Percentiles rank a stretch among this genome's conserved stretches.
Evolutionary conservation across 2,797 vertebrate genomes (phyloP).

Genomic region (Lacerta viridis): DNA sequence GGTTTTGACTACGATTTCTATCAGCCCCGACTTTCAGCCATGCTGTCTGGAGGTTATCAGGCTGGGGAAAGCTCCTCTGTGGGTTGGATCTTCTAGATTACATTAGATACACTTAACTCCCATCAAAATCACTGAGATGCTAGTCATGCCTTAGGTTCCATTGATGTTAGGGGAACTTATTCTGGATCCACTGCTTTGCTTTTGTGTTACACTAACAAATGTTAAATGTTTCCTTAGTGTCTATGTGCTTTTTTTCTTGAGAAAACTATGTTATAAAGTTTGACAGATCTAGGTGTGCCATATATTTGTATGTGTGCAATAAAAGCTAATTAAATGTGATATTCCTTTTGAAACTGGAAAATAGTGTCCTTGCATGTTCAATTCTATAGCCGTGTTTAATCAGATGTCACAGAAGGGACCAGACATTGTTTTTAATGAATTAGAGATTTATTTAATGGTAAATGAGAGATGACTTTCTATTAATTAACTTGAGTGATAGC

Average conservation of each 20-base stretch:
- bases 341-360: neutral
- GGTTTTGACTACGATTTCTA: too few species aligned
- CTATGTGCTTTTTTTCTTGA: conserved; percentile 20
- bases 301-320: conserved; percentile 61
- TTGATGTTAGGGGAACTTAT: neutral
- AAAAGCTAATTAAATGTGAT: conserved; percentile 49
- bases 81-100: too few species aligned
- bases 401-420: conserved; percentile 4
- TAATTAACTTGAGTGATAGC: neutral
- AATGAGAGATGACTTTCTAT: neutral
- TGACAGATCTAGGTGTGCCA: conserved; percentile 51
- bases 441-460: neutral
- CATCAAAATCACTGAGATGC: neutral
- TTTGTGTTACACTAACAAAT: conserved; percentile 31
- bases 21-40: too few species aligned
- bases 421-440: conserved; percentile 19
- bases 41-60: neutral
- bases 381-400: conserved; percentile 22
- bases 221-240: conserved; percentile 45
- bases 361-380: conserved; percentile 7
- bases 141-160: neutral
- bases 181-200: neutral
- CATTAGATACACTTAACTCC: neutral
- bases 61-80: too few species aligned
- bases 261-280: conserved; percentile 65